Base-by-base conservation (phyloP, 2,797 vertebrate species). In the Sandelia bainsii region DNA sequence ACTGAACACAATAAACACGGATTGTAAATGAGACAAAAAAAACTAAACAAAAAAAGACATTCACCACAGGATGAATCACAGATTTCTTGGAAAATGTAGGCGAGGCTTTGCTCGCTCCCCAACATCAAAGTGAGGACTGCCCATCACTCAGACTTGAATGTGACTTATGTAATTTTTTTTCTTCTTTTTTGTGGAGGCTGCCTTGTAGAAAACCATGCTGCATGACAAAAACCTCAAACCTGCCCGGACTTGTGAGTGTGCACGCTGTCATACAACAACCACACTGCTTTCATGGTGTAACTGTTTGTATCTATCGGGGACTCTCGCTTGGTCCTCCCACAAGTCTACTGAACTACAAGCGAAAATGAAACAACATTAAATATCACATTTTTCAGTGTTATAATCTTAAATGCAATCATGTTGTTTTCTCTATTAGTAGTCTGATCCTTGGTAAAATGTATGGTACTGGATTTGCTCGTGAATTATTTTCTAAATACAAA, bases 61-160 rank as follows among this genome's bases (percentile, higher is more conserved):
- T 87, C 77, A 89, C 74, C 42, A 75, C 66, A 54, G 72, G 25
- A 87, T 92, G 90, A 93, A 91, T 92, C 90, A 92, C 65, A 53
- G 69, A 79, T 56, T 87, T 87, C 83, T 85, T 77, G 79, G 80
- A 83, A 90, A 86, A 84, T 81, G 85, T 88, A 70, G 90, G 82
- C 76, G 81, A 87, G 86, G 87, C 75, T 77, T 64, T 59, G 62
- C 76, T 72, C 68, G 10, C 50, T 67, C 65, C 19, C 8, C 8
- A n/a, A 75, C 78, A 69, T 83, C 80, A 85, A 74, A 73, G 81
- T 48, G 34, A 82, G 59, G 49, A 75, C 66, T 71, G 83, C 80
- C 83, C 73, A 78, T 91, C 87, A 88, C 53, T 79, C 82, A 88
- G 86, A 89, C 85, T 72, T 80, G 72, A 86, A 87, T 89, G 82